Percentiles rank a stretch among this genome's conserved stretches.
Evolutionary conservation across 2,113 vertebrate genomes (phyloP).

Genomic region (Leptodactylus fuscus): DNA sequence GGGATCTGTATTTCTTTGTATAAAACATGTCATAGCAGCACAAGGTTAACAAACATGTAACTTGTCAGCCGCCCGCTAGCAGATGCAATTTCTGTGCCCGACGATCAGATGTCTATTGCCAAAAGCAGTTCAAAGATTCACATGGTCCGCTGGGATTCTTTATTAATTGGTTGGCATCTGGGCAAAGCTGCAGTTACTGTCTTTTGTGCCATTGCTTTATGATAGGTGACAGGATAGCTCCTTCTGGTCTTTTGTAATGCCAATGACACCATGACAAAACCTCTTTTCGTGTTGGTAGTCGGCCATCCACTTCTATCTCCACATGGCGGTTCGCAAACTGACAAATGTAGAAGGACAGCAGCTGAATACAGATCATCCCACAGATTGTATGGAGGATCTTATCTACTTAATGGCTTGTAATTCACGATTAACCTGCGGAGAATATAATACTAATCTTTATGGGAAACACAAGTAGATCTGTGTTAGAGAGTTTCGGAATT

Average conservation of each 20-base stretch:
- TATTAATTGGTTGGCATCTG: slow-evolving; percentile 49
- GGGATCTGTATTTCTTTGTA: background rate
- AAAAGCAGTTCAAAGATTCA: background rate
- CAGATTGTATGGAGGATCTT: background rate
- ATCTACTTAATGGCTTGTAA: background rate
- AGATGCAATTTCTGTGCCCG: slow-evolving; percentile 38
- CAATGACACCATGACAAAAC: slow-evolving; percentile 47
- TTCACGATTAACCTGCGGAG: background rate
- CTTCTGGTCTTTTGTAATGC: slow-evolving; percentile 44
- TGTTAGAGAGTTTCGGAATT: background rate
- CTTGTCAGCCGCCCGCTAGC: slow-evolving; percentile 25
- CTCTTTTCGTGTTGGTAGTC: slow-evolving; percentile 13
- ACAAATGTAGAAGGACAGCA: slow-evolving; percentile 22
- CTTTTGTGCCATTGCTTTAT: slow-evolving; percentile 35
- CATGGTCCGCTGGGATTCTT: background rate
- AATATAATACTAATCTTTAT: background rate
- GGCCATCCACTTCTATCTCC: slow-evolving; percentile 31
- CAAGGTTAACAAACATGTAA: background rate
- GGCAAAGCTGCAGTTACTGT: background rate
- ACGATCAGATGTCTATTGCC: slow-evolving; percentile 8
- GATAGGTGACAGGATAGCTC: slow-evolving; percentile 35
- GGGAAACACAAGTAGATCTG: background rate
- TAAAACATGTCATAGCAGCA: background rate
- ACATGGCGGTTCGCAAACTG: background rate
- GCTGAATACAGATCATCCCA: slow-evolving; percentile 40